phyloP scores from a whole-genome alignment of 2,113 vertebrate species.

The Pseudorectes ferrugineus region DNA sequence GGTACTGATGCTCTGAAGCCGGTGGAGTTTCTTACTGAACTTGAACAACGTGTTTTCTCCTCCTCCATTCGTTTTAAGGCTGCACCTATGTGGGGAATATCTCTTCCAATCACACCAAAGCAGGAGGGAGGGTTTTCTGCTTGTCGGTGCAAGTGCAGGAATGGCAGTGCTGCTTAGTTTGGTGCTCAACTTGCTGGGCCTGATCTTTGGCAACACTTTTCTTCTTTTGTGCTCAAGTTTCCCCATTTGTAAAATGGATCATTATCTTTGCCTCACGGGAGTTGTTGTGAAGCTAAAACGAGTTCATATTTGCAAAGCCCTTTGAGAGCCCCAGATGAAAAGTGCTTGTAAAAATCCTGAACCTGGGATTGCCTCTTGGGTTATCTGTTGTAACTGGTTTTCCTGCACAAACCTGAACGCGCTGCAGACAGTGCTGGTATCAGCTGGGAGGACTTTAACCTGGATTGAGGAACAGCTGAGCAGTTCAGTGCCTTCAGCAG shows the following conservation, averaged over 20 bases:
- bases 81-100: neutral
- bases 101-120: neutral
- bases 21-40: neutral
- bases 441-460: neutral
- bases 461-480: neutral
- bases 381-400: conserved; percentile 64
- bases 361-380: conserved; percentile 37
- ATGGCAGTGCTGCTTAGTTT: neutral
- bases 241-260: conserved; percentile 17
- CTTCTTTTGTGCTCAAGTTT: neutral
- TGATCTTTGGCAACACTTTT: conserved; percentile 23
- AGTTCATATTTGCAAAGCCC: conserved; percentile 43
- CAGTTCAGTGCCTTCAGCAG: neutral
- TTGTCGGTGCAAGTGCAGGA: conserved; percentile 17
- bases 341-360: conserved; percentile 32
- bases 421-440: neutral
- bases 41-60: neutral
- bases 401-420: conserved; percentile 42
- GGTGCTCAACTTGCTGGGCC: neutral
- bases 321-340: conserved; percentile 43
- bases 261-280: conserved; percentile 47
- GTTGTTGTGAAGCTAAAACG: conserved; percentile 33
- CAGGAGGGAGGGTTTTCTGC: conserved; percentile 32
- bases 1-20: neutral
- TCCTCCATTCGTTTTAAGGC: neutral